Base-by-base conservation (phyloP, 2,888 invertebrate genomes). In the Pachymerium ferrugineum region DNA sequence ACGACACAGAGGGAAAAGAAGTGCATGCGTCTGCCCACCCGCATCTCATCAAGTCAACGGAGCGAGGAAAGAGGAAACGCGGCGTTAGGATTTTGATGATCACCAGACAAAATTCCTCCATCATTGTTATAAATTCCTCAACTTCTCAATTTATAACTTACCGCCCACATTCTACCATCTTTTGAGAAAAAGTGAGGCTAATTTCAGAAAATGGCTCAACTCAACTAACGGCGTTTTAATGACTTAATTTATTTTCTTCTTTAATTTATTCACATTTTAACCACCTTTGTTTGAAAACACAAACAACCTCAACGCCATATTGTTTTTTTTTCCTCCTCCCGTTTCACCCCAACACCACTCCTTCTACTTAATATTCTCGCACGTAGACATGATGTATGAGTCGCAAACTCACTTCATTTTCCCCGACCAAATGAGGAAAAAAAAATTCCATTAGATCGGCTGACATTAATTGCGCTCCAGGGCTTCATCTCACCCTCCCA, bases 31-130 rank as follows among this genome's bases (percentile, higher is more conserved):
- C 62, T 62, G 28, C 62, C 62, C 62, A 62, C 62, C 22, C 62
- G 62, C 62, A 28, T 62, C 62, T 62, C 62, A 62, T 62, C 62
- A 62, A 62, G 62, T 62, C 62, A 62, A 62, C 62, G 62, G 62
- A 62, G 62, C 62, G 62, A 62, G 28, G 62, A 25, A 62, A 38
- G 38, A 28, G 62, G 62, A 28, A 62, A 62, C 62, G 62, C 62
- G 62, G 62, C 62, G 62, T 62, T 62, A 62, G 62, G 62, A 62
- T 62, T 62, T 62, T 62, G 62, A 62, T 62, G 62, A 62, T 62
- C 62, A 62, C 62, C 28, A 62, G 28, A 62, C 62, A 28, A 62
- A 62, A 62, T 62, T 62, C 62, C 62, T 62, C 62, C n/a, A 5
- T 25, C 62, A 62, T 10, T 62, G 62, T 62, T 62, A 62, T 62